Base-by-base conservation (phyloP, 2,113 vertebrate genomes). In the Syngnathus scovelli region DNA sequence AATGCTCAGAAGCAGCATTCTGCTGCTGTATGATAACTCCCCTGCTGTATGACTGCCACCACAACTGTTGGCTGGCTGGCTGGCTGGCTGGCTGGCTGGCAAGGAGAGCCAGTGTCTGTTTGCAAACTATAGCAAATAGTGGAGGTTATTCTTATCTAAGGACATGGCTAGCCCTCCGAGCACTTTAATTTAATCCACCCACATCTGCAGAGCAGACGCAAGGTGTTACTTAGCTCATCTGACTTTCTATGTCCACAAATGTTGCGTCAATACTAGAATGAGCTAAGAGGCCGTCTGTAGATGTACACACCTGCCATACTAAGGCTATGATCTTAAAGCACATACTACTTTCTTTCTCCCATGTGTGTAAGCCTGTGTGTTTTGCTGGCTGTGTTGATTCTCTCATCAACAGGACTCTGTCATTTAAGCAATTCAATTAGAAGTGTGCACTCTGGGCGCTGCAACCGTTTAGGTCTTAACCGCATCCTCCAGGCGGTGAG, bases 211-310 rank as follows among this genome's bases (percentile, higher is more conserved):
- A 68, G 64, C 60, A 67, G 72, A 77, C 66, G 56, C 21, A 2
- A 11, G 41, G 58, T 69, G 44, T 33, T 33, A 3, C 27, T 72
- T 77, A 61, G 69, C 70, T 77, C 55, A 75, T 77, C 69, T 76
- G 69, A 79, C 62, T 74, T 73, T 41, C 72, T n/a, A 48, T 52
- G 72, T 62, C 75, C 76, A 80, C 68, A 21, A 52, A 21, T 36
- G 52, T 64, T 76, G 67, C 67, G 72, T 72, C 67, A 72, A 61
- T 82, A 76, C 69, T 71, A 78, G 64, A 73, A 73, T 38, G 58
- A 54, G 64, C 51, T n/a, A 23, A 43, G 69, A 6, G 61, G 62
- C 59, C 74, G 76, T 77, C 61, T 71, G n/a, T 27, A 1, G 37
- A 56, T 77, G 71, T 66, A 59, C 60, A 63, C 60, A 61, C 64